Base-by-base conservation (phyloP, 2,113 vertebrate species). In the Oreochromis niloticus region DNA sequence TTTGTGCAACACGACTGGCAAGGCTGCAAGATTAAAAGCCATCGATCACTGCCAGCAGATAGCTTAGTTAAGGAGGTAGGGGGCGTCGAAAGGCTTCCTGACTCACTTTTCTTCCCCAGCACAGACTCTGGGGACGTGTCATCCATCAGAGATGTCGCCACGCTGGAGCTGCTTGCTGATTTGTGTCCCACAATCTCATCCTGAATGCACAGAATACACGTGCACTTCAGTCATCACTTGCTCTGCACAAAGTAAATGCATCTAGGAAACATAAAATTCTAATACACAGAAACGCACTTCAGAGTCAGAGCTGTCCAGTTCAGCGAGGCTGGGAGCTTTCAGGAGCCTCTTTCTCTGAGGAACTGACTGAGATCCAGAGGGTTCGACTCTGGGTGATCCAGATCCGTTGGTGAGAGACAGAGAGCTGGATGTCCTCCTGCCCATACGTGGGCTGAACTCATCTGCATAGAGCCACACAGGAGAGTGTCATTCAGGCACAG, bases 221-320 rank as follows among this genome's bases (percentile, higher is more conserved):
- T 85, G n/a, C 22, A 85, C 12, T 19, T 80, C 36, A 75, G 3
- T 56, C 39, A 73, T 27, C 4, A 41, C 55, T 81, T 39, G 34
- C 32, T 50, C 39, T 13, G 16, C 48, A 43, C 32, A 17, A 27
- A 39, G 2, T 14, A 82, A 27, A 30, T 48, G 14, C 4, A 46
- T 30, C 83, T 46, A 56, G 19, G 30, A 61, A 39, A 79, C 46
- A 84, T 27, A 43, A 6, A 55, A 41, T 63, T 59, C n/a, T 13
- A 82, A 66, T 14, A 79, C 43, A 81, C 22, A 56, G 12, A 63
- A 56, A 94, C 97, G 96, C 68, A 99, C 99, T 91, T 99, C 99
- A 1, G 98, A 99, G 93, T 99, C 98, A 0, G 98, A 99, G 96
- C 97, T 99, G 93, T 97, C 97, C 83, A 99, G 95, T 91, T 99